Evolutionary conservation across 1,140 invertebrate genomes (phyloP).

Genomic region (Papilio polyxenes): DNA sequence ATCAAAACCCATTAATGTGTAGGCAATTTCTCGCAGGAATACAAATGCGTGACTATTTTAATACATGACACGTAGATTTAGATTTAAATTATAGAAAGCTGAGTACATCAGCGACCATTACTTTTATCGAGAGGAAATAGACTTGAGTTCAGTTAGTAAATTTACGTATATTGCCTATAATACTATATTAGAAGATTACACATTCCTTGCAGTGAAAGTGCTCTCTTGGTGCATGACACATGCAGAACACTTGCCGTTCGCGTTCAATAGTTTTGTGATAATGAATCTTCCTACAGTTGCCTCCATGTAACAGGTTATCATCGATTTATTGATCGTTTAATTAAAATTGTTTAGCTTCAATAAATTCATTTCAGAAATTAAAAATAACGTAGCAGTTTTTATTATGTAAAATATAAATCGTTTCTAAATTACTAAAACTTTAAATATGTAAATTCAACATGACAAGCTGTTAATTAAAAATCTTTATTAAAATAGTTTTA

Average conservation of each 20-base stretch:
- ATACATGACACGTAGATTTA: conserved; percentile 19
- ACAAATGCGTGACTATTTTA: conserved; percentile 29
- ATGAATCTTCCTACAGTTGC: background rate
- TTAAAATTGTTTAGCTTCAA: background rate
- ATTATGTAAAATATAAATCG: background rate
- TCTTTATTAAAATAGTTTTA: background rate
- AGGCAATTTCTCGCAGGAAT: conserved; percentile 14
- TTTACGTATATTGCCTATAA: conserved; percentile 28
- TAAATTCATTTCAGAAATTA: background rate
- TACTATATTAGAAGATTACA: conserved; percentile 27
- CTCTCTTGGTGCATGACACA: conserved; percentile 18
- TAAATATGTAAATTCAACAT: conserved; percentile 9
- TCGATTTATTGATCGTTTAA: background rate
- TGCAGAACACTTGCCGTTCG: conserved; percentile 4
- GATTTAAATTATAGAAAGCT: conserved; percentile 29
- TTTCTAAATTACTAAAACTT: background rate
- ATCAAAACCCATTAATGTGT: conserved; percentile 12
- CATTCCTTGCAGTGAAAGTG: conserved; percentile 38
- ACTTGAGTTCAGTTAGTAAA: conserved; percentile 34
- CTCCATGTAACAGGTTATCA: background rate
- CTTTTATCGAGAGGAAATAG: conserved; percentile 33
- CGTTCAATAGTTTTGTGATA: conserved; percentile 12
- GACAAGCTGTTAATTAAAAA: background rate
- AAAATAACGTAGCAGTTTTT: background rate
- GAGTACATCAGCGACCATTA: conserved; percentile 20